Percentiles rank a stretch among this genome's conserved stretches.
Evolutionary conservation across 2,888 invertebrate genomes (phyloP).

Genomic region (Pyralis farinalis): DNA sequence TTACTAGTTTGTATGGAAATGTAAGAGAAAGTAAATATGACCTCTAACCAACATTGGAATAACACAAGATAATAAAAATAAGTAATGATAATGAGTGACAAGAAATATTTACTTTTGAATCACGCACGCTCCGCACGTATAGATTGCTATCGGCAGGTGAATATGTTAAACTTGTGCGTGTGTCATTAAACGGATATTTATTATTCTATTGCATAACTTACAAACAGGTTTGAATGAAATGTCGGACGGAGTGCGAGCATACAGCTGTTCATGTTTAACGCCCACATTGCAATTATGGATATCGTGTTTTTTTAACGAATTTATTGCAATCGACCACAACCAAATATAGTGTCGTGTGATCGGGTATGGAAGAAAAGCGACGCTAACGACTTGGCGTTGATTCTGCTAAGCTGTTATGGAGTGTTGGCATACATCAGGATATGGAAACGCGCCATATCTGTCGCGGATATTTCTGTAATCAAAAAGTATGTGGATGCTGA

Average conservation of each 20-base stretch:
- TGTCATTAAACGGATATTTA: constrained; percentile 53
- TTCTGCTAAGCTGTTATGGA: constrained; percentile 26
- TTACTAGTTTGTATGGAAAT: no score
- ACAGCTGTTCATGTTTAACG: constrained; percentile 55
- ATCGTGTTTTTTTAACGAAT: constrained; percentile 43
- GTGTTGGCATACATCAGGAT: constrained; percentile 22
- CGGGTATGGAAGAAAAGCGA: constrained; percentile 34
- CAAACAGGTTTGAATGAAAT: constrained; percentile 62
- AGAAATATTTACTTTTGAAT: no score
- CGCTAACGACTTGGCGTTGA: constrained; percentile 34
- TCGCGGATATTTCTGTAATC: constrained; percentile 7
- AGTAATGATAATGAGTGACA: no score
- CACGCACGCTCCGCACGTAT: neutral
- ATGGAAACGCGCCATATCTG: constrained; percentile 17
- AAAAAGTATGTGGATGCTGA: constrained; percentile 2
- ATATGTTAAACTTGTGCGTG: constrained; percentile 48
- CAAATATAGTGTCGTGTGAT: constrained; percentile 35
- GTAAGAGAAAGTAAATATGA: no score
- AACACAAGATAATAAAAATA: no score
- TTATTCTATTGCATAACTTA: constrained; percentile 70
- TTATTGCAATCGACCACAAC: constrained; percentile 41
- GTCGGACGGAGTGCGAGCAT: constrained; percentile 44
- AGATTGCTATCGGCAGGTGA: constrained; percentile 53
- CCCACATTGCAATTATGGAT: constrained; percentile 49
- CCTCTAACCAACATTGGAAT: no score